Conservation (phyloP, 2,113 vertebrate genomes). For the Corynorhinus townsendii region DNA sequence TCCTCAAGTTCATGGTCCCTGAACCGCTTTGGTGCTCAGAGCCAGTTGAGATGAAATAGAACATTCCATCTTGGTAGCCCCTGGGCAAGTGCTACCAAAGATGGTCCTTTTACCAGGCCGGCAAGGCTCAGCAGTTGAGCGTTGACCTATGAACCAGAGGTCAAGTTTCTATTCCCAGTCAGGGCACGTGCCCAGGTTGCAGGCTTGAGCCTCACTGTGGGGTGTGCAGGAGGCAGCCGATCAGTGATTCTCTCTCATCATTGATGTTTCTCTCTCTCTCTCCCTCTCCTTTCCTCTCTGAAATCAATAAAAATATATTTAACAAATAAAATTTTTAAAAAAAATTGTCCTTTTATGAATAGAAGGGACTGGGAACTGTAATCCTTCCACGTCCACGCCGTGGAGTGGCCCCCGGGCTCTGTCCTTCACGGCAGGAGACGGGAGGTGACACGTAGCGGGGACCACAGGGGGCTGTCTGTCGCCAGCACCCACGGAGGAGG, state of each 20-base stretch:
- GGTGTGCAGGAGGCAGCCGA: too few relatives aligned
- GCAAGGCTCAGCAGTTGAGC: too few relatives aligned
- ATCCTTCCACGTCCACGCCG: background rate
- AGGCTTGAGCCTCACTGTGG: too few relatives aligned
- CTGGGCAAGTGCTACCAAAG: background rate
- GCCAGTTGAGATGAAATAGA: background rate
- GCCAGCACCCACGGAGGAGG: background rate
- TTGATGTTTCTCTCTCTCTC: too few relatives aligned
- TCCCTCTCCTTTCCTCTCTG: too few relatives aligned
- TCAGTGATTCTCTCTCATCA: too few relatives aligned
- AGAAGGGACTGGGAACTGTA: background rate
- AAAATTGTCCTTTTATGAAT: background rate
- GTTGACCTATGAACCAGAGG: too few relatives aligned
- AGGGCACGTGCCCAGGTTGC: too few relatives aligned
- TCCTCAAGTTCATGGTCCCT: background rate
- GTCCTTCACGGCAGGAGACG: background rate
- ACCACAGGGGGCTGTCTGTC: background rate
- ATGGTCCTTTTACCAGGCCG: background rate
- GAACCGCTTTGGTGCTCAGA: background rate
- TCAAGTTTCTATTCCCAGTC: too few relatives aligned
- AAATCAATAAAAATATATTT: too few relatives aligned
- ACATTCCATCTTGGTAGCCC: background rate
- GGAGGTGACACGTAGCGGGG: background rate
- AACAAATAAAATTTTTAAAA: too few relatives aligned
- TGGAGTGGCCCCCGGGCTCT: too few relatives aligned